Evolutionary conservation across 2,888 invertebrate genomes (phyloP).

Genomic region (Drosophila aldrichi): DNA sequence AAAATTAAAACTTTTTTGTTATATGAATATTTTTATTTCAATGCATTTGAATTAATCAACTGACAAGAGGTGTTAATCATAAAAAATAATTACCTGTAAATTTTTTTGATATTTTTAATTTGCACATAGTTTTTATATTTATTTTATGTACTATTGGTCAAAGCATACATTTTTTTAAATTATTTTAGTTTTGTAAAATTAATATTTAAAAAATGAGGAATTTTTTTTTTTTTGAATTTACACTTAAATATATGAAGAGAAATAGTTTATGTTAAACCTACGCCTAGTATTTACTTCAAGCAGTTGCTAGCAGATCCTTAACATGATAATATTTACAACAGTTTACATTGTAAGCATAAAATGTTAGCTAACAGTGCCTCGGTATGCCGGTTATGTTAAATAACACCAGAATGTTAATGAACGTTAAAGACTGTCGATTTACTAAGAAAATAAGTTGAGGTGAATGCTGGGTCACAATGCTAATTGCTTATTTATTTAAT

Average conservation of each 20-base stretch:
- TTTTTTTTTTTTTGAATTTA: not conserved
- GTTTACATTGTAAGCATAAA: not conserved
- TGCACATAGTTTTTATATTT: no score
- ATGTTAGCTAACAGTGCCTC: not conserved
- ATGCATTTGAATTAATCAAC: no score
- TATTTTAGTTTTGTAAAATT: no score
- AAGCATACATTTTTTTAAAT: no score
- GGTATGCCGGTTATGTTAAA: not conserved
- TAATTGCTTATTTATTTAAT: not conserved
- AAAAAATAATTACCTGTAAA: no score
- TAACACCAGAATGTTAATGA: not conserved
- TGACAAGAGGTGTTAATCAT: no score
- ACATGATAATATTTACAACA: not conserved
- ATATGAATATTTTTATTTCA: no score
- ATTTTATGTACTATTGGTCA: no score
- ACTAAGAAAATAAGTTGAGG: not conserved
- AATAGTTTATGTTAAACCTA: not conserved
- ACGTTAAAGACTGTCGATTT: no score
- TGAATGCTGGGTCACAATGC: conserved; percentile 11
- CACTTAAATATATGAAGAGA: not conserved
- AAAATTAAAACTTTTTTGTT: not conserved
- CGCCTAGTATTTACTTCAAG: conserved; percentile 7
- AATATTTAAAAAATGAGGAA: no score
- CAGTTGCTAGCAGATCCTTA: not conserved
- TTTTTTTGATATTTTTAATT: no score